Base-by-base conservation (phyloP, 1,140 invertebrate genomes). In the Rhagoletis pomonella region DNA sequence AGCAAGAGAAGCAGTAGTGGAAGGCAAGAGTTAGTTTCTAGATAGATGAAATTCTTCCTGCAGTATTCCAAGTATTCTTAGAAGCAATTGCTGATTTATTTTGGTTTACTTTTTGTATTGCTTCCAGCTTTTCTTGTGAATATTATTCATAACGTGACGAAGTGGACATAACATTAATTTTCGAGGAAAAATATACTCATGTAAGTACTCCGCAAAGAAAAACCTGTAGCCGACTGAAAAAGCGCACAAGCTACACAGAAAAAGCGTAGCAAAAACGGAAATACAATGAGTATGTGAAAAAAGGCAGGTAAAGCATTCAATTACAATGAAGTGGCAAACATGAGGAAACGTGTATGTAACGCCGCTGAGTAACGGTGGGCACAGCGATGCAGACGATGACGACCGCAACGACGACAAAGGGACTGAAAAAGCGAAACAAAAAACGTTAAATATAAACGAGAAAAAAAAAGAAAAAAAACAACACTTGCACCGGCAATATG, bases 261-360 rank as follows among this genome's bases (percentile, higher is more conserved):
- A 55, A 55, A 10, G 50, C 50, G 10, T 29, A 29, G 29, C 50
- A 55, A 55, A 55, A 55, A 55, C 50, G 50, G 50, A 55, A 55
- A 2, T 55, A 55, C 50, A 55, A 55, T 10, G 50, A 55, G 50
- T 10, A 10, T 17, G 67, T 10, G n/a, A 17, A 47, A 9, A 73
- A 69, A 12, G 29, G 3, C 10, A 29, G 19, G 42, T 69, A 44
- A 42, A 69, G 29, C 29, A 69, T 69, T 44, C 65, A 69, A 73
- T 44, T 47, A 73, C 42, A 73, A n/a, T 39, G 42, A 73, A 73
- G 67, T 47, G 42, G 42, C 39, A 47, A 47, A 73, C 67, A 73
- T 44, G 4, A 73, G 14, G 12, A 73, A 73, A 73, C 67, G 42
- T 73, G 42, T 44, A 0, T n/a, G 4, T 73, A 73, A 73, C 67